Conservation (phyloP, 2,888 invertebrate genomes). For the Erebia aethiops region DNA sequence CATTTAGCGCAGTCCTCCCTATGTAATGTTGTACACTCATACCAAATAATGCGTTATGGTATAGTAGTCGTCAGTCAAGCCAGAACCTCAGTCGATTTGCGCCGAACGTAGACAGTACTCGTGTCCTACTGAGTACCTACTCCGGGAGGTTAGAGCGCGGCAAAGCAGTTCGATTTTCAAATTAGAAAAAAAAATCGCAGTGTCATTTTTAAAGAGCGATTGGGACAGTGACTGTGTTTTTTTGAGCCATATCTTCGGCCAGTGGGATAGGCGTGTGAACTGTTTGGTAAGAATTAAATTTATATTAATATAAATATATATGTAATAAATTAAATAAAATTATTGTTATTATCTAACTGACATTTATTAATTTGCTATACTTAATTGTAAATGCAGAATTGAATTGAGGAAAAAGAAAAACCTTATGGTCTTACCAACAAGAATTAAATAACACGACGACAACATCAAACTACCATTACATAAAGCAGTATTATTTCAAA, state of each 20-base stretch:
- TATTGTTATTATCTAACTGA: neutral
- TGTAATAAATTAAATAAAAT: neutral
- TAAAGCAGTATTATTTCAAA: too few relatives aligned
- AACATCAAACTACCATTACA: too few relatives aligned
- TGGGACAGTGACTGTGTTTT: constrained; percentile 43
- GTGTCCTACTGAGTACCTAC: constrained; percentile 46
- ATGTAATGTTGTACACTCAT: constrained; percentile 20
- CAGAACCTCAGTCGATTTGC: constrained; percentile 64
- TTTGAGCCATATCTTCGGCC: constrained; percentile 38
- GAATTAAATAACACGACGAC: too few relatives aligned
- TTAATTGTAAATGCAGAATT: too few relatives aligned
- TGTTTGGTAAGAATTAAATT: constrained; percentile 52
- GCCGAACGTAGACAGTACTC: constrained; percentile 61
- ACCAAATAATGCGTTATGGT: constrained; percentile 70
- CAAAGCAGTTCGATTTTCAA: constrained; percentile 48
- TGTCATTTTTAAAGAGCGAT: constrained; percentile 47
- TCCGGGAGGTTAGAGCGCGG: constrained; percentile 45
- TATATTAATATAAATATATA: neutral
- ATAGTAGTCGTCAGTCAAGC: constrained; percentile 46
- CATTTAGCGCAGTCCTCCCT: neutral
- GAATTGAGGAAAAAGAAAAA: too few relatives aligned
- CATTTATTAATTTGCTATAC: neutral
- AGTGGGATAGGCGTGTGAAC: constrained; percentile 41
- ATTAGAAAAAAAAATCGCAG: constrained; percentile 47
- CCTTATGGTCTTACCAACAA: too few relatives aligned